phyloP scores from a whole-genome alignment of 2,797 vertebrate genomes.

The Xerus rutilus region DNA sequence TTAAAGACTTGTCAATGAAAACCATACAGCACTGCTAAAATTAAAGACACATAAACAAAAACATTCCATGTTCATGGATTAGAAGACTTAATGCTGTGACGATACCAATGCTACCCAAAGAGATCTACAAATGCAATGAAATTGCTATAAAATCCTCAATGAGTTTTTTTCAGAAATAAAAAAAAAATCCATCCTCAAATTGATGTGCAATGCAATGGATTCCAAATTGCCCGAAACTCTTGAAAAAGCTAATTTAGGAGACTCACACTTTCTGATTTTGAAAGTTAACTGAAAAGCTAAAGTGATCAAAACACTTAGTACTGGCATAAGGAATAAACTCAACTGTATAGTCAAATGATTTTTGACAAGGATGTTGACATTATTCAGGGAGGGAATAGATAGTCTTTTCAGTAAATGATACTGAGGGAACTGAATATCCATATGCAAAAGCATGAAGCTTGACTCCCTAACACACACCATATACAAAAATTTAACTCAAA shows the following conservation, averaged over 20 bases:
- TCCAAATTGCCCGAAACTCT: not conserved
- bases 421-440: too few relatives aligned
- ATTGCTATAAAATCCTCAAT: not conserved
- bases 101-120: not conserved
- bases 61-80: too few relatives aligned
- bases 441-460: too few relatives aligned
- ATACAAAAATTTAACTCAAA: not conserved
- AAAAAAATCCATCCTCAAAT: too few relatives aligned
- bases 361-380: not conserved
- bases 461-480: too few relatives aligned
- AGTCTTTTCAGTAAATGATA: too few relatives aligned
- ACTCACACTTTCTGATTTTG: not conserved
- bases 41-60: not conserved
- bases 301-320: not conserved
- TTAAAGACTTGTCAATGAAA: not conserved
- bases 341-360: not conserved
- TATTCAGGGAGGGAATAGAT: not conserved
- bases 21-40: not conserved
- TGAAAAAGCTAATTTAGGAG: not conserved
- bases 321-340: not conserved
- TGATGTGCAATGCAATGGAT: not conserved
- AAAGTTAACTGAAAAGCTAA: not conserved
- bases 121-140: not conserved
- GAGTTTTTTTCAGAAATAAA: too few relatives aligned
- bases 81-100: not conserved